A percentile compares a stretch with the other conserved stretches of the same genome.
These are phyloP conservation scores for Crocuta crocuta DNA, from an alignment of 2,113 vertebrate species.

Conservation along the genomic window DNA sequence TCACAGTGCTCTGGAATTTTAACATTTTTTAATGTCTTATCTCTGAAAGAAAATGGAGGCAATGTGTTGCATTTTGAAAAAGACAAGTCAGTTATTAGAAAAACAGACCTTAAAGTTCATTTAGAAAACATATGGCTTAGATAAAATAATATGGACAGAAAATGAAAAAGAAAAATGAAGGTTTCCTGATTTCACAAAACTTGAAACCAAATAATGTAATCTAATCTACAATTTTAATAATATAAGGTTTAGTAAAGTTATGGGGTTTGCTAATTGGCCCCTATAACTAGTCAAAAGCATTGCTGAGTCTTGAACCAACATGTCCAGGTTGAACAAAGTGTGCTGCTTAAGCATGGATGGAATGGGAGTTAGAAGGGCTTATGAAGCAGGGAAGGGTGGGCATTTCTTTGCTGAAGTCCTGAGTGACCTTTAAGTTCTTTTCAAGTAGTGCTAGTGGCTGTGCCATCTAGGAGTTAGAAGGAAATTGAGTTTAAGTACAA, in stretches of 20 bases:
- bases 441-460: background rate
- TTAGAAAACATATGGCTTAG: background rate
- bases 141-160: background rate
- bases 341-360: no score
- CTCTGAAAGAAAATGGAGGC: background rate
- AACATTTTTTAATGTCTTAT: background rate
- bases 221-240: background rate
- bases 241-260: background rate
- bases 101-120: background rate
- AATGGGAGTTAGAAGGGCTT: background rate
- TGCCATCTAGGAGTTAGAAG: background rate
- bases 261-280: background rate
- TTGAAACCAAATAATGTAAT: background rate
- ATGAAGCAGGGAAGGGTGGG: background rate
- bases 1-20: background rate
- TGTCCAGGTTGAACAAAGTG: background rate
- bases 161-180: background rate
- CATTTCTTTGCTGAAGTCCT: background rate
- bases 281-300: background rate
- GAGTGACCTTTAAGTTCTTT: background rate
- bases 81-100: background rate
- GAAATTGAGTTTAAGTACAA: slow-evolving; percentile 40
- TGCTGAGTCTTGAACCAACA: background rate
- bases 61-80: background rate
- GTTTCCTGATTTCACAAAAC: background rate